Evolutionary conservation across 2,888 invertebrate genomes (phyloP), one percentile per base, ranked within the genome.

Genomic region (Malthinus seriepunctatus): DNA sequence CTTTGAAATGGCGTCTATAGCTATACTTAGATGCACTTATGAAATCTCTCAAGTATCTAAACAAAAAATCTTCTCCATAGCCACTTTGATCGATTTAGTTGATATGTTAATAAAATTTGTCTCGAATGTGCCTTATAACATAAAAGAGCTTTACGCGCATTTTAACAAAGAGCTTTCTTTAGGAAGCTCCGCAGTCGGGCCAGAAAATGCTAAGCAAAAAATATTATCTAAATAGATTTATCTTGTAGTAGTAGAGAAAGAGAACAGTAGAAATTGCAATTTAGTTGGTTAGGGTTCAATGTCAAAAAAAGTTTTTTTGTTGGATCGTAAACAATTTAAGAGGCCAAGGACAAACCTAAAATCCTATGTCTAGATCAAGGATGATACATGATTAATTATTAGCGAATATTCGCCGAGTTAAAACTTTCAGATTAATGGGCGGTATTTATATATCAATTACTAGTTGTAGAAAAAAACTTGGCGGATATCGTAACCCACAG

Each of bases 361-460:
- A 50, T 51, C 46, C 39, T 46, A 56, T 51, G 53, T 51, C 39
- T 47, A 60, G 51, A 55, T 51, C 60, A 60, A 60, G 60, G 54
- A 31, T 52, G 55, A 47, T 48, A 51, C 42, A 50, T 60, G 56
- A 55, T 60, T 52, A 60, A 51, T 56, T 55, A 56, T 23, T 23
- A 48, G 31, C 35, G 35, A 51, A 51, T 34, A 48, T 42, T 32
- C 44, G 12, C 4, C 32, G 50, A 39, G 44, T 50, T 59, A 50
- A 49, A 47, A 44, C 38, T 50, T 15, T 46, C 15, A 59, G 59
- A 59, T 59, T 59, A 54, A 59, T 59, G 59, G 45, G 32, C 38
- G 12, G 51, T 54, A 59, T 54, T 59, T 59, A 59, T 54, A 49
- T 54, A 54, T 54, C 59, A 51, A 54, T 59, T 59, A 38, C 31